Conservation (phyloP, 2,797 vertebrate genomes). For the Propithecus perrieri region DNA sequence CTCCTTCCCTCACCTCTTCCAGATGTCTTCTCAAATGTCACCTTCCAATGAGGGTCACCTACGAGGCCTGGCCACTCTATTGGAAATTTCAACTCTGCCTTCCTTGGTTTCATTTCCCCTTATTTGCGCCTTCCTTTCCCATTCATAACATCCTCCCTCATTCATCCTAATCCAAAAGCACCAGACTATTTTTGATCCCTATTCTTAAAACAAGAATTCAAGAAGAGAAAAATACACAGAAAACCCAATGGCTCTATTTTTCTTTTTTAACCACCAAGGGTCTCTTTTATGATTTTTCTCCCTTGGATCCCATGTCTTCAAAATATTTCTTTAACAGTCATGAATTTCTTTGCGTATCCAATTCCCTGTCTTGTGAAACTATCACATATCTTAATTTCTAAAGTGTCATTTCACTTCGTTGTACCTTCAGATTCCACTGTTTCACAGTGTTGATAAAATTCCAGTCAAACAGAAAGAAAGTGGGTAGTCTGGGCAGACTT, state of each 20-base stretch:
- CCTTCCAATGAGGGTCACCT: neutral
- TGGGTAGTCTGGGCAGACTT: neutral
- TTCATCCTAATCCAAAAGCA: neutral
- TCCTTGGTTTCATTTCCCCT: neutral
- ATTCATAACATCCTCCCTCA: neutral
- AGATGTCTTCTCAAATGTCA: neutral
- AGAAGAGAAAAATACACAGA: neutral
- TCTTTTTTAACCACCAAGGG: neutral
- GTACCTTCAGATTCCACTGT: neutral
- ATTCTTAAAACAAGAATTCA: slow-evolving; percentile 4
- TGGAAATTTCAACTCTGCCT: neutral
- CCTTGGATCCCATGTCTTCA: neutral
- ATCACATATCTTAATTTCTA: neutral
- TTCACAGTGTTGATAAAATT: neutral
- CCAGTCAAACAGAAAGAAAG: neutral
- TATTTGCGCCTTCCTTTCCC: neutral
- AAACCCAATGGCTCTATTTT: neutral
- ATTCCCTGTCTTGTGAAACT: neutral
- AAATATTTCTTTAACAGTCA: neutral
- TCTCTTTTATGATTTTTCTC: neutral
- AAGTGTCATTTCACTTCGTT: neutral
- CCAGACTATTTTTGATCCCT: neutral
- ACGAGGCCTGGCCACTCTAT: neutral
- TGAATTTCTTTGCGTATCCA: neutral
- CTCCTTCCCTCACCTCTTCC: neutral